Percentiles rank a stretch among this genome's conserved stretches.
Conservation (phyloP, 2,113 vertebrate genomes). For the Thunnus thynnus region DNA sequence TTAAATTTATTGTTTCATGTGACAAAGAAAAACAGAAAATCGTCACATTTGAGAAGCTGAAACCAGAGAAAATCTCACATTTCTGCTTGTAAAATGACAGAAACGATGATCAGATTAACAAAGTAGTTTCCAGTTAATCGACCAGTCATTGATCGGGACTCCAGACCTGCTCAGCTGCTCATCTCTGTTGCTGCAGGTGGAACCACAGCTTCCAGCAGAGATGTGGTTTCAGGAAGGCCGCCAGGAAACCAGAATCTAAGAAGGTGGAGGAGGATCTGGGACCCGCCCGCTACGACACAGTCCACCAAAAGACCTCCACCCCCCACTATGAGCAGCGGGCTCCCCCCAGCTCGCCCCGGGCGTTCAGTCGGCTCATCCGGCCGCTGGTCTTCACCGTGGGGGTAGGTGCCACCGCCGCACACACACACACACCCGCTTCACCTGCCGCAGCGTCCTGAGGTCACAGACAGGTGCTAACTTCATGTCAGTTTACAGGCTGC, state of each 20-base stretch:
- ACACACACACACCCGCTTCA: neutral
- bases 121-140: too few relatives aligned
- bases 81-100: too few relatives aligned
- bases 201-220: conserved; percentile 82
- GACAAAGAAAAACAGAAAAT: too few relatives aligned
- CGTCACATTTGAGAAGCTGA: too few relatives aligned
- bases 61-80: too few relatives aligned
- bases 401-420: conserved; percentile 81
- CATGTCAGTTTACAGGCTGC: conserved; percentile 94
- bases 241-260: conserved; percentile 84
- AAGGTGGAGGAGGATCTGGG: conserved; percentile 72
- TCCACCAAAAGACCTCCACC: conserved; percentile 53
- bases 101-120: too few relatives aligned
- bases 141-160: neutral
- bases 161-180: too few relatives aligned
- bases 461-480: conserved; percentile 37
- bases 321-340: conserved; percentile 68
- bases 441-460: neutral
- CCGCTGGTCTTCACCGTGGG: conserved; percentile 92
- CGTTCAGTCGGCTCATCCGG: conserved; percentile 84
- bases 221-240: conserved; percentile 86
- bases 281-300: conserved; percentile 17
- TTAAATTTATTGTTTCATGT: too few relatives aligned
- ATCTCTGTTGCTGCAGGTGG: conserved; percentile 71
- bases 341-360: conserved; percentile 64